phyloP scores from a whole-genome alignment of 1,140 invertebrate genomes.

The Vanessa atalanta region DNA sequence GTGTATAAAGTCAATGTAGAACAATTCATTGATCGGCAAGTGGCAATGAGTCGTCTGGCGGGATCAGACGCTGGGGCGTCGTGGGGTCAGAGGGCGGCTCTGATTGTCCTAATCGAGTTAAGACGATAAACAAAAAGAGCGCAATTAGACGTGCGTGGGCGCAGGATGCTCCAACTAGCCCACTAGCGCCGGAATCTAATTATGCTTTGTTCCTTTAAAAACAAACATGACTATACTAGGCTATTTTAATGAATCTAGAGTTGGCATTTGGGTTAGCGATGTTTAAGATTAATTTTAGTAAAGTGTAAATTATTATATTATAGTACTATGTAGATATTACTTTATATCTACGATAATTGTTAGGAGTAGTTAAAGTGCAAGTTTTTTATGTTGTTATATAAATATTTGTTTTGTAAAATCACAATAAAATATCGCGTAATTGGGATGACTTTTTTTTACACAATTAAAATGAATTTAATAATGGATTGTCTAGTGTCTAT shows the following conservation, averaged over 20 bases:
- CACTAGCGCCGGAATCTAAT: slow-evolving; percentile 64
- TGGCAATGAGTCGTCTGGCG: slow-evolving; percentile 34
- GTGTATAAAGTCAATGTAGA: neutral
- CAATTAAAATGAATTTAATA: too few relatives aligned
- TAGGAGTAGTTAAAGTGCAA: too few relatives aligned
- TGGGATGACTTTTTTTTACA: too few relatives aligned
- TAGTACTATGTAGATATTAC: too few relatives aligned
- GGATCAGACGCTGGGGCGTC: slow-evolving; percentile 57
- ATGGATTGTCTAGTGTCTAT: too few relatives aligned
- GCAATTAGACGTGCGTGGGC: slow-evolving; percentile 74
- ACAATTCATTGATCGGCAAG: slow-evolving; percentile 11
- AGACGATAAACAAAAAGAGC: slow-evolving; percentile 76
- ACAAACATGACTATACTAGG: slow-evolving; percentile 43
- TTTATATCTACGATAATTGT: too few relatives aligned
- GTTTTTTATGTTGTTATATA: too few relatives aligned
- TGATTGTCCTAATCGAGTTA: slow-evolving; percentile 78
- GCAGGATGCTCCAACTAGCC: slow-evolving; percentile 68
- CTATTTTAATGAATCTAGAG: slow-evolving; percentile 21
- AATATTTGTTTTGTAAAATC: too few relatives aligned
- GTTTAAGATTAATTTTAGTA: neutral
- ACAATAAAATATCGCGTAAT: too few relatives aligned
- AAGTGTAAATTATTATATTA: neutral
- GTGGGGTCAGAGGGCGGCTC: slow-evolving; percentile 70
- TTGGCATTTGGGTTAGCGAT: neutral
- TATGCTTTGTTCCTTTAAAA: slow-evolving; percentile 56